phyloP scores from a whole-genome alignment of 2,888 invertebrate genomes.

The Eucera pruinosa region DNA sequence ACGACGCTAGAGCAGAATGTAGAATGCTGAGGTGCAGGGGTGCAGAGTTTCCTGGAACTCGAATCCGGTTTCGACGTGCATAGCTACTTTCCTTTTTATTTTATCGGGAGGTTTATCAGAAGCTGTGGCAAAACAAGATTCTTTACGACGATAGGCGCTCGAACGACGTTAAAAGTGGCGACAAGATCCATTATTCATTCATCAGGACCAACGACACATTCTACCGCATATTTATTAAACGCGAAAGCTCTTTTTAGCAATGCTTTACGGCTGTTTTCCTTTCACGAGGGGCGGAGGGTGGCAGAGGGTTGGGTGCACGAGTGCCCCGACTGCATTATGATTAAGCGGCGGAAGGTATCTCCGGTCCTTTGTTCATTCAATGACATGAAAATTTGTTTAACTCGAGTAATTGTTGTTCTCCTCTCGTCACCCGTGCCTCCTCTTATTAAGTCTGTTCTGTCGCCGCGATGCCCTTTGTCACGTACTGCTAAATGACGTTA shows the following conservation, averaged over 20 bases:
- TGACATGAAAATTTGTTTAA: constrained; percentile 52
- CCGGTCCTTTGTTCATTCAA: constrained; percentile 44
- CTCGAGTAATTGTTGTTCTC: constrained; percentile 52
- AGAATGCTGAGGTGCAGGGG: too few species aligned
- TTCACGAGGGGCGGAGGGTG: background rate
- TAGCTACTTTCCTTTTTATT: too few species aligned
- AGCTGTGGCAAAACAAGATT: constrained; percentile 3
- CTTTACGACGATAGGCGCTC: constrained; percentile 24
- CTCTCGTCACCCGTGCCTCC: constrained; percentile 5
- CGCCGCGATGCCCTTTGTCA: constrained; percentile 46
- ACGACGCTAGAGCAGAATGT: background rate
- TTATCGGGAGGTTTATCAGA: too few species aligned
- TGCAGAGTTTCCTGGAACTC: background rate
- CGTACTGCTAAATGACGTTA: constrained; percentile 49
- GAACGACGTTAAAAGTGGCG: constrained; percentile 31
- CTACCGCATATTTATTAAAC: constrained; percentile 40
- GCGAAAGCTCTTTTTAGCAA: constrained; percentile 24
- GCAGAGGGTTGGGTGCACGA: too few species aligned
- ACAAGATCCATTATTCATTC: constrained; percentile 35
- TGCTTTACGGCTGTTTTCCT: constrained; percentile 24
- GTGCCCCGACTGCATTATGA: constrained; percentile 31
- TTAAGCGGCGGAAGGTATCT: constrained; percentile 38
- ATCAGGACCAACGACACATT: constrained; percentile 9
- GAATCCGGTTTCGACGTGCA: background rate
- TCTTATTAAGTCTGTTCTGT: constrained; percentile 45